These are phyloP conservation scores for Sminthurinus signatus DNA, from an alignment of 1,140 invertebrate genomes.

Conservation along the genomic window DNA sequence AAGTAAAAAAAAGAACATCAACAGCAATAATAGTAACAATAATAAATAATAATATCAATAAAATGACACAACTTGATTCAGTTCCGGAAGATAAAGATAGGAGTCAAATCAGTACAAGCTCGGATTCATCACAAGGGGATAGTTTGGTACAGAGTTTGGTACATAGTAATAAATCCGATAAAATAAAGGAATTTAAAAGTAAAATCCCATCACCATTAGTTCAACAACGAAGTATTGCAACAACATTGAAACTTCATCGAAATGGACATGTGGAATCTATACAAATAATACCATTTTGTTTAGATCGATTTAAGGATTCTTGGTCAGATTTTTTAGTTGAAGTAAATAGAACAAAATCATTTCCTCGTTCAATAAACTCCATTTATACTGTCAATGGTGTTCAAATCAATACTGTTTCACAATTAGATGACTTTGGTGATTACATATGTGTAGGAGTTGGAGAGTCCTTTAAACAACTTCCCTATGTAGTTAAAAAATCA, in stretches of 20 bases:
- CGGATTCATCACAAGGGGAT: not conserved
- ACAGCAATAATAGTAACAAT: too few relatives aligned
- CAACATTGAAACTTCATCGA: conserved; percentile 29
- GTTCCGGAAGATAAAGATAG: conserved; percentile 22
- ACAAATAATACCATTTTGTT: conserved; percentile 10
- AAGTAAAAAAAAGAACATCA: too few relatives aligned
- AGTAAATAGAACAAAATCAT: conserved; percentile 15
- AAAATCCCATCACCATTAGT: conserved; percentile 17
- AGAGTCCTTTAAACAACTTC: conserved; percentile 23
- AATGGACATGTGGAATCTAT: conserved; percentile 31
- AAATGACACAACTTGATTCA: conserved; percentile 25
- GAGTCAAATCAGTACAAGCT: not conserved
- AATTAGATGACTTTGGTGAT: conserved; percentile 24
- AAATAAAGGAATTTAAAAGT: conserved; percentile 7
- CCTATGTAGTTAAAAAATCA: conserved; percentile 8
- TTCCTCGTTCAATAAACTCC: conserved; percentile 14
- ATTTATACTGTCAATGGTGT: conserved; percentile 30
- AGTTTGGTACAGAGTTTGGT: not conserved
- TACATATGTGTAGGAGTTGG: conserved; percentile 26
- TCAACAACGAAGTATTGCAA: not conserved
- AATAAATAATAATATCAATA: too few relatives aligned
- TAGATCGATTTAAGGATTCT: conserved; percentile 16
- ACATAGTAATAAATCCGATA: conserved; percentile 8
- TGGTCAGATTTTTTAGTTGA: conserved; percentile 31
- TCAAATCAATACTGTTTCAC: conserved; percentile 11